Evolutionary conservation across 1,140 invertebrate species (phyloP), one percentile per base, ranked within the genome.

Genomic region (Caenorhabditis brenneri): DNA sequence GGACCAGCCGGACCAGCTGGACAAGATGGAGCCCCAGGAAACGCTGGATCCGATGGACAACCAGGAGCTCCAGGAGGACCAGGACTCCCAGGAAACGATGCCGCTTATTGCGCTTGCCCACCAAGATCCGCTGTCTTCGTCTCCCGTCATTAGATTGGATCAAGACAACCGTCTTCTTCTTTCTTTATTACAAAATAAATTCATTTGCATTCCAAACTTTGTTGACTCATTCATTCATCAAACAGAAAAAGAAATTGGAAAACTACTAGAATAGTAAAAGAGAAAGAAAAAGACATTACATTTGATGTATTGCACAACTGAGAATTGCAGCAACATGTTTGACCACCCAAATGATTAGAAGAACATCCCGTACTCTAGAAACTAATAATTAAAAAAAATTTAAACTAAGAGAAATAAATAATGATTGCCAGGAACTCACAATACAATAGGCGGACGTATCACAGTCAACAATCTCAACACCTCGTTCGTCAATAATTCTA

Each of bases 21-120:
- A 80, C 53, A 81, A 81, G 51, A 60, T 58, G 51, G 42, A 58
- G 58, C 53, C 81, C 84, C 84, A 27, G 82, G 82, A 79, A 51
- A 79, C 36, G 65, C 82, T 49, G 82, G 82, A 51, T 42, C 74
- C 48, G 82, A 83, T 9, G 82, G 82, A 33, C 49, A 79, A 1
- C 65, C 65, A 33, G 82, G 82, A 42, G 22, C 49, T 24, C 48
- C 65, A 55, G 82, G 82, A 69, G 65, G 65, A 49, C 82, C 82
- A 49, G 82, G 82, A 27, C 42, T 83, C 22, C 82, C 82, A 58
- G 84, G 84, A 33, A 83, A 79, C 69, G 84, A 85, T 74, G 80
- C 84, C 51, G 80, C 80, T 58, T 85, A 85, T 53, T 85, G 84
- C 69, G 84, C 84, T 49, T 85, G 84, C 81, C 84, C 84, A 39